Evolutionary conservation across 2,113 vertebrate genomes (phyloP).

Genomic region (Neotoma lepida): DNA sequence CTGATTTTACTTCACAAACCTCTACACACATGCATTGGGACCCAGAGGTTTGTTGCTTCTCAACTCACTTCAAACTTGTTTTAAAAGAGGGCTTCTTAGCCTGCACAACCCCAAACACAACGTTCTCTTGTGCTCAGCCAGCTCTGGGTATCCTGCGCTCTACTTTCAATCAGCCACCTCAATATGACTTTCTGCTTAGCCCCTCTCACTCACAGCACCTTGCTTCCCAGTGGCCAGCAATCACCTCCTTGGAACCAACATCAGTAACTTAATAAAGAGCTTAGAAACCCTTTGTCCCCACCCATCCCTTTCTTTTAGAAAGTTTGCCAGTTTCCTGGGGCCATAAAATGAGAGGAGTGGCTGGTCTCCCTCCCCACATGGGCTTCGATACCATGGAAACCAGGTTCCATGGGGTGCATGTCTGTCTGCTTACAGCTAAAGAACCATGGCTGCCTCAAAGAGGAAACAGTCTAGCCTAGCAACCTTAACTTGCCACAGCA

Average conservation of each 20-base stretch:
- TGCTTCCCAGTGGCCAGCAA: conserved; percentile 75
- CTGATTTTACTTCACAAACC: background rate
- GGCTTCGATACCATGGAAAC: background rate
- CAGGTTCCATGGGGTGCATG: background rate
- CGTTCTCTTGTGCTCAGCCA: conserved; percentile 51
- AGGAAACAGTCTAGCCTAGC: background rate
- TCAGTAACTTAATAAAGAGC: conserved; percentile 78
- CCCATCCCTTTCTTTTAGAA: conserved; percentile 73
- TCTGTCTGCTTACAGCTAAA: background rate
- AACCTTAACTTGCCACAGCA: background rate
- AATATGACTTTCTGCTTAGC: conserved; percentile 69
- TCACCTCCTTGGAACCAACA: conserved; percentile 80
- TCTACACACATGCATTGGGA: background rate
- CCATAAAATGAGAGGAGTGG: conserved; percentile 60
- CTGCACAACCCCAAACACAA: conserved; percentile 51
- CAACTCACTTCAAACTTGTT: conserved; percentile 53
- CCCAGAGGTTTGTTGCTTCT: conserved; percentile 45
- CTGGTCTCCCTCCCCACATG: background rate
- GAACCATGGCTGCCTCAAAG: background rate
- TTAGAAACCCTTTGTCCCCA: conserved; percentile 66
- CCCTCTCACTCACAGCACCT: background rate
- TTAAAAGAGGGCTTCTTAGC: conserved; percentile 41
- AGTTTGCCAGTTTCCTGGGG: conserved; percentile 82
- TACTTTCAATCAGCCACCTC: conserved; percentile 52
- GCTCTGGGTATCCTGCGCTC: conserved; percentile 61